phyloP scores from a whole-genome alignment of 2,797 vertebrate species.

The Peromyscus aztecus region DNA sequence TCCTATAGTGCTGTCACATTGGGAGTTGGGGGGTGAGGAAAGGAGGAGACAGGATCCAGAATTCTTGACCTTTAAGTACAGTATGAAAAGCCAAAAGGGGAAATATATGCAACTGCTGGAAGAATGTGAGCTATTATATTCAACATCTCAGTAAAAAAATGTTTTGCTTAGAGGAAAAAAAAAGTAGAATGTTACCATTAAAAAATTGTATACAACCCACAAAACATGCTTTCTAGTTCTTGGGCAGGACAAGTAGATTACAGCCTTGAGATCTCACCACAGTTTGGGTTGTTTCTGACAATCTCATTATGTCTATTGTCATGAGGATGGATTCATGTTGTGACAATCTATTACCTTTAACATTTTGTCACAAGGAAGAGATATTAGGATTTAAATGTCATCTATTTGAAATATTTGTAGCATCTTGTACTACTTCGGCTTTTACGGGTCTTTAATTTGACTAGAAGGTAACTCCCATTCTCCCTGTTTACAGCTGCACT shows the following conservation, averaged over 20 bases:
- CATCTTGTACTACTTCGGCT: slow-evolving; percentile 61
- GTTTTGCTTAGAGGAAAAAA: slow-evolving; percentile 69
- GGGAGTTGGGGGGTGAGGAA: too few relatives aligned
- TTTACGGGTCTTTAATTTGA: slow-evolving; percentile 79
- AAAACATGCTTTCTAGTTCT: slow-evolving; percentile 65
- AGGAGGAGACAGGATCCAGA: slow-evolving; percentile 20
- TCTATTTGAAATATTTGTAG: slow-evolving; percentile 76
- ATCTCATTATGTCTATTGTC: slow-evolving; percentile 79
- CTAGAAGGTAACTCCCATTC: slow-evolving; percentile 64
- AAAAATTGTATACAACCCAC: slow-evolving; percentile 48
- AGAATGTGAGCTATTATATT: slow-evolving; percentile 63
- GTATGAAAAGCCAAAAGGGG: slow-evolving; percentile 65
- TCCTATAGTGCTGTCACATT: slow-evolving; percentile 11
- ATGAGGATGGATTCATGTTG: slow-evolving; percentile 81
- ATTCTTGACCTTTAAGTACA: slow-evolving; percentile 56
- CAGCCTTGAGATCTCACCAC: slow-evolving; percentile 59
- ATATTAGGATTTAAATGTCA: slow-evolving; percentile 81
- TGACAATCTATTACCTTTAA: slow-evolving; percentile 83
- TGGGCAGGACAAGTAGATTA: slow-evolving; percentile 68
- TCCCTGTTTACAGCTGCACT: slow-evolving; percentile 62
- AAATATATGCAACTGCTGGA: slow-evolving; percentile 43
- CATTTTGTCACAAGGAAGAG: slow-evolving; percentile 79
- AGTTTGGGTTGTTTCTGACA: slow-evolving; percentile 75
- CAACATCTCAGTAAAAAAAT: slow-evolving; percentile 49
- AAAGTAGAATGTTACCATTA: slow-evolving; percentile 74